Conservation (phyloP, 1,140 invertebrate species). For the Acyrthosiphon pisum region DNA sequence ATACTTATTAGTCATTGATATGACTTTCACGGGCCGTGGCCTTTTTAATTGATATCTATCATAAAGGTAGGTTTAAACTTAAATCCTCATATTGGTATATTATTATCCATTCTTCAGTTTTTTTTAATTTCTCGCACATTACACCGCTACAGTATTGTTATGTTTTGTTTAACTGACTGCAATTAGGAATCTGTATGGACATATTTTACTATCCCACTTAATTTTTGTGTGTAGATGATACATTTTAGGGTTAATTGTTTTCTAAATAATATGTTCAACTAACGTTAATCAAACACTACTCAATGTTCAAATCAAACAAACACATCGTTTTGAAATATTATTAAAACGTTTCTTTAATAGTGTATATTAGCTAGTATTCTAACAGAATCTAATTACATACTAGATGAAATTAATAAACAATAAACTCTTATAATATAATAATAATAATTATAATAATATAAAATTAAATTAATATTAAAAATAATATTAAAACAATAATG, state of each 20-base stretch:
- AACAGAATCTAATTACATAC: conserved; percentile 11
- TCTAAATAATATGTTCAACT: neutral
- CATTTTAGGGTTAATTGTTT: neutral
- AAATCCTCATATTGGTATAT: too few species aligned
- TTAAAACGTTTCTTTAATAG: neutral
- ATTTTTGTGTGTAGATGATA: too few species aligned
- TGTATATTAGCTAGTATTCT: neutral
- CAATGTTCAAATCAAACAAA: neutral
- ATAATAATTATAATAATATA: neutral
- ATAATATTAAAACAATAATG: neutral
- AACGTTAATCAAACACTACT: neutral
- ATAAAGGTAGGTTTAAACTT: too few species aligned
- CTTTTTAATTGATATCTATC: too few species aligned
- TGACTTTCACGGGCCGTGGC: neutral
- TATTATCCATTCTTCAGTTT: too few species aligned
- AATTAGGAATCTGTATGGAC: too few species aligned
- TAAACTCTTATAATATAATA: neutral
- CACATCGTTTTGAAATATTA: neutral
- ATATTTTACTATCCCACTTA: too few species aligned
- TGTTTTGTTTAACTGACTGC: too few species aligned
- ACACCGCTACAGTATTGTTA: too few species aligned
- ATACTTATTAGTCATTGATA: neutral
- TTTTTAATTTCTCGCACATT: too few species aligned
- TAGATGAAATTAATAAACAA: conserved; percentile 1
- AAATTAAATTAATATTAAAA: conserved; percentile 2